phyloP scores from a whole-genome alignment of 2,113 vertebrate species.

The Echinops telfairi region DNA sequence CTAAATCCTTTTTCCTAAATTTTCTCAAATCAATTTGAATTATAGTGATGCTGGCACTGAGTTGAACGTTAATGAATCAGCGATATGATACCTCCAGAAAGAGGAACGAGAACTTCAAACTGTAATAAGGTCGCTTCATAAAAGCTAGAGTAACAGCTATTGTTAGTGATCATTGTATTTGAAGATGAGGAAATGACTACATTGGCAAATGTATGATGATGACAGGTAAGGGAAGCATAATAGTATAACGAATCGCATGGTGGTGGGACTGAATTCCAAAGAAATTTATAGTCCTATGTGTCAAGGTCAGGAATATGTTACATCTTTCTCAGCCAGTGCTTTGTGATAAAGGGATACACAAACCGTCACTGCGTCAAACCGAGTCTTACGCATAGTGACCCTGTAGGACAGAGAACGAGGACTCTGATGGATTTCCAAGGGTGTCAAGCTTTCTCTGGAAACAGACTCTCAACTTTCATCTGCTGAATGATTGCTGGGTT shows the following conservation, averaged over 20 bases:
- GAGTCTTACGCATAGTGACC: too few relatives aligned
- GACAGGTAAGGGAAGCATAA: background rate
- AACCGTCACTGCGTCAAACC: too few relatives aligned
- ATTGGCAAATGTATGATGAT: background rate
- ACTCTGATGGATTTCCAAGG: too few relatives aligned
- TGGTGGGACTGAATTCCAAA: background rate
- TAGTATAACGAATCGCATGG: background rate
- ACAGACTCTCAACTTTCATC: too few relatives aligned
- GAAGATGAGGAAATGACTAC: background rate
- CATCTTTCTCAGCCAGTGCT: background rate
- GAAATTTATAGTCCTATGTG: background rate
- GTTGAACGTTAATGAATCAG: background rate
- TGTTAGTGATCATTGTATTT: background rate
- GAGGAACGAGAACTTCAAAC: background rate
- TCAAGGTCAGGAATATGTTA: background rate
- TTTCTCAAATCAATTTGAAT: background rate
- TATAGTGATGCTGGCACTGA: background rate
- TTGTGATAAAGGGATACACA: background rate
- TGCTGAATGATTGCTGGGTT: too few relatives aligned
- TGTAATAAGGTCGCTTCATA: background rate
- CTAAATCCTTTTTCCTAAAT: background rate
- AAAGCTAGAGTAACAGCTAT: background rate
- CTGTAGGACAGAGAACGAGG: too few relatives aligned
- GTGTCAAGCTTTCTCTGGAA: too few relatives aligned
- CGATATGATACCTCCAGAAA: background rate